These are phyloP conservation scores for Sabatieria punctata DNA, from an alignment of 2,888 invertebrate species.

Conservation along the genomic window DNA sequence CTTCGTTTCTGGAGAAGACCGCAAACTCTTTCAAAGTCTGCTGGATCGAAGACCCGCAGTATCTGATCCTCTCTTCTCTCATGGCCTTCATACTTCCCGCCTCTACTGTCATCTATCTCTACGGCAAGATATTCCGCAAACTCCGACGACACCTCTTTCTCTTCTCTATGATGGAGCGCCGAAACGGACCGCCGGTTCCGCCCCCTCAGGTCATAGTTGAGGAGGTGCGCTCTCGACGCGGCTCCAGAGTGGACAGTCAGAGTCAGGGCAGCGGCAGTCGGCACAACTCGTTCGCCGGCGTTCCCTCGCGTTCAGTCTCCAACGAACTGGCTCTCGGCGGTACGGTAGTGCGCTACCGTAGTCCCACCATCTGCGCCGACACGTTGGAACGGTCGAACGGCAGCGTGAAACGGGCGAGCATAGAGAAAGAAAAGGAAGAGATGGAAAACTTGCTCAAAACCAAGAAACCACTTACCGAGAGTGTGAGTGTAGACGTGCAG, in stretches of 20 bases:
- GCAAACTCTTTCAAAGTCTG: too few species aligned
- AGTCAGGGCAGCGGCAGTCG: neutral
- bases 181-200: too few species aligned
- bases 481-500: too few species aligned
- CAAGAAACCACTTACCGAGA: too few species aligned
- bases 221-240: constrained; percentile 4
- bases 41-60: constrained; percentile 22
- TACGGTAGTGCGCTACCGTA: neutral
- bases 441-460: too few species aligned
- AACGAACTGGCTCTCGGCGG: neutral
- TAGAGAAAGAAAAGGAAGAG: too few species aligned
- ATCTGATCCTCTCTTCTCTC: constrained; percentile 18
- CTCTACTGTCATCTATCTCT: constrained; percentile 17
- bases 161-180: too few species aligned
- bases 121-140: constrained; percentile 20
- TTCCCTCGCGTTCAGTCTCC: neutral
- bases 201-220: constrained; percentile 6
- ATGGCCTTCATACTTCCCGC: constrained; percentile 21
- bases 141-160: constrained; percentile 18
- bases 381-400: neutral
- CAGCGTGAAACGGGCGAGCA: too few species aligned
- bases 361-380: neutral
- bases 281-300: too few species aligned
- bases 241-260: neutral
- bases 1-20: constrained; percentile 20